These are phyloP conservation scores for Tachina lurida DNA, from an alignment of 2,888 invertebrate genomes.

Conservation along the genomic window DNA sequence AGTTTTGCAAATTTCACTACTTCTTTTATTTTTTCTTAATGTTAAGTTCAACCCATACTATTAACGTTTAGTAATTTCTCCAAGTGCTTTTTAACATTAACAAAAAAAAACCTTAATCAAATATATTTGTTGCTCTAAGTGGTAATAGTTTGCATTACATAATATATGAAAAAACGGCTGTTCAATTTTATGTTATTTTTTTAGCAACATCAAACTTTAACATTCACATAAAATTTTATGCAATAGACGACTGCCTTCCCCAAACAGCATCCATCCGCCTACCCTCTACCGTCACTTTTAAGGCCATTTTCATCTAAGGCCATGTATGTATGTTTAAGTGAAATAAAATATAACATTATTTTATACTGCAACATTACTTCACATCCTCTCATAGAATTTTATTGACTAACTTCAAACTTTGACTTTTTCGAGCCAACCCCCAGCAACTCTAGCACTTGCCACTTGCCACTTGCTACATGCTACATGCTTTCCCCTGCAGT, in stretches of 20 bases:
- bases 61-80: background rate
- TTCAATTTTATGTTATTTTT: conserved; percentile 16
- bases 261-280: background rate
- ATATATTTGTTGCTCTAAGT: conserved; percentile 4
- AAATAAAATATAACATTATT: conserved; percentile 23
- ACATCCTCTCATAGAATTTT: conserved; percentile 38
- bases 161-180: conserved; percentile 18
- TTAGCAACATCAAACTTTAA: conserved; percentile 20
- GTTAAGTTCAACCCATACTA: background rate
- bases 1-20: background rate
- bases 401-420: conserved; percentile 55
- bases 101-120: background rate
- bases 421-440: conserved; percentile 42
- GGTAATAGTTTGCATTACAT: conserved; percentile 12
- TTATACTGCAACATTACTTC: conserved; percentile 23
- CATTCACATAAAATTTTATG: conserved; percentile 61
- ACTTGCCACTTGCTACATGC: background rate
- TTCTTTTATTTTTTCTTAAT: too few species aligned
- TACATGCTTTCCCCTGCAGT: background rate
- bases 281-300: background rate
- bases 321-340: background rate
- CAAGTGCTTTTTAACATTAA: background rate
- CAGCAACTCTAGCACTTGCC: conserved; percentile 2
- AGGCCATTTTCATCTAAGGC: background rate
- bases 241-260: conserved; percentile 10